A percentile compares a stretch with the other conserved stretches of the same genome.
Evolutionary conservation across 2,797 vertebrate species (phyloP).

Genomic region (Schizothorax lantsangensis): DNA sequence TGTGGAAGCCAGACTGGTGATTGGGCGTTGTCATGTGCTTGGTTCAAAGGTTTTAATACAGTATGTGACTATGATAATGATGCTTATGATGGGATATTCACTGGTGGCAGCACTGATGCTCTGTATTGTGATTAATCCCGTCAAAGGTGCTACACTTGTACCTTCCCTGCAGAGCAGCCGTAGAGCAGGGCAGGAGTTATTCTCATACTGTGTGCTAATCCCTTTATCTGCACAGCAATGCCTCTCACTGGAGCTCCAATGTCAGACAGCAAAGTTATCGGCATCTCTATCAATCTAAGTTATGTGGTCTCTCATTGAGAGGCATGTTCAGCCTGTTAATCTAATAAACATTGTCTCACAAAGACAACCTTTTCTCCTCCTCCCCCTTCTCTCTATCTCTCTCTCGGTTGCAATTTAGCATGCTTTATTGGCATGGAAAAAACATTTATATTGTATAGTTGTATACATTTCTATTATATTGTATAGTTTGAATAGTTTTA

Average conservation of each 20-base stretch:
- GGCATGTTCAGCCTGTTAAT: slow-evolving; percentile 40
- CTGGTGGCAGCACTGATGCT: slow-evolving; percentile 23
- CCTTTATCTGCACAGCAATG: slow-evolving; percentile 50
- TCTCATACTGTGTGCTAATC: slow-evolving; percentile 46
- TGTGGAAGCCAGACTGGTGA: not conserved
- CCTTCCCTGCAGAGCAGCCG: slow-evolving; percentile 31
- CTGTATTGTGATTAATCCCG: slow-evolving; percentile 49
- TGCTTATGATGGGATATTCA: not conserved
- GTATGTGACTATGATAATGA: slow-evolving; percentile 21
- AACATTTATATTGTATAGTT: not conserved
- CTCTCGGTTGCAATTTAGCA: not conserved
- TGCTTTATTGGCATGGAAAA: not conserved
- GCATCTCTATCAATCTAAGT: slow-evolving; percentile 41
- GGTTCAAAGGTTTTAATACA: not conserved
- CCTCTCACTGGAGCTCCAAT: slow-evolving; percentile 35
- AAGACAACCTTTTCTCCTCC: not conserved
- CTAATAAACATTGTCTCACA: slow-evolving; percentile 29
- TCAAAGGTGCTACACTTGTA: slow-evolving; percentile 48
- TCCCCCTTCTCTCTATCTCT: not conserved
- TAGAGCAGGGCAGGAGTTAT: slow-evolving; percentile 22
- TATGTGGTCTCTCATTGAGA: slow-evolving; percentile 20
- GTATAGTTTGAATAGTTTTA: not conserved
- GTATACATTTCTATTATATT: not conserved
- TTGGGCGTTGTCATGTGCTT: not conserved
- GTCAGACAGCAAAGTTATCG: slow-evolving; percentile 32